Evolutionary conservation across 2,888 invertebrate species (phyloP).

Genomic region (Eilema caniola): DNA sequence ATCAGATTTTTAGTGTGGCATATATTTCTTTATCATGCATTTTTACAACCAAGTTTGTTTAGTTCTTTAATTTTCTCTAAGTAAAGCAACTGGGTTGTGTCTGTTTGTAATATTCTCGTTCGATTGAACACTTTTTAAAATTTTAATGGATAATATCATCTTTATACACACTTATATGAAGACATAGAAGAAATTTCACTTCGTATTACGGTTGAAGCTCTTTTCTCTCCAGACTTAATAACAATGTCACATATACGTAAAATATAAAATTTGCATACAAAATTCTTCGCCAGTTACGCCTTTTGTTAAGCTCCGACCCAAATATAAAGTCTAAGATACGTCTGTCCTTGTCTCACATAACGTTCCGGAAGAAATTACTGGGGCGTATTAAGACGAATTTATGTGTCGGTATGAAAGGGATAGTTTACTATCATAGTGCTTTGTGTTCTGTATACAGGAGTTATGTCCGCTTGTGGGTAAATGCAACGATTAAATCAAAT

Average conservation of each 20-base stretch:
- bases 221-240: conserved; percentile 2
- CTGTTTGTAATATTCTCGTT: too few species aligned
- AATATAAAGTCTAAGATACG: conserved; percentile 21
- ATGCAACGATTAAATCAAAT: not conserved
- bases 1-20: not conserved
- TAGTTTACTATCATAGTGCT: not conserved
- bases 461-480: not conserved
- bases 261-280: conserved; percentile 12
- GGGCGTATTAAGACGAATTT: conserved; percentile 6
- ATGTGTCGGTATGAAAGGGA: conserved; percentile 5
- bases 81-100: too few species aligned
- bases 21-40: not conserved
- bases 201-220: not conserved
- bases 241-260: not conserved
- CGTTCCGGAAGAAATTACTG: not conserved
- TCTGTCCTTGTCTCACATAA: conserved; percentile 6
- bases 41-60: not conserved
- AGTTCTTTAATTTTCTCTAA: not conserved
- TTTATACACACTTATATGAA: not conserved
- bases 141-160: too few species aligned
- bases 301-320: conserved; percentile 19
- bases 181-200: not conserved
- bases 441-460: not conserved
- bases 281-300: conserved; percentile 15
- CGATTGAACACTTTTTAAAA: too few species aligned